Percentiles rank a stretch among this genome's conserved stretches.
These are phyloP conservation scores for Yoshiicerus persimilis DNA, from an alignment of 1,140 invertebrate species.

Conservation along the genomic window DNA sequence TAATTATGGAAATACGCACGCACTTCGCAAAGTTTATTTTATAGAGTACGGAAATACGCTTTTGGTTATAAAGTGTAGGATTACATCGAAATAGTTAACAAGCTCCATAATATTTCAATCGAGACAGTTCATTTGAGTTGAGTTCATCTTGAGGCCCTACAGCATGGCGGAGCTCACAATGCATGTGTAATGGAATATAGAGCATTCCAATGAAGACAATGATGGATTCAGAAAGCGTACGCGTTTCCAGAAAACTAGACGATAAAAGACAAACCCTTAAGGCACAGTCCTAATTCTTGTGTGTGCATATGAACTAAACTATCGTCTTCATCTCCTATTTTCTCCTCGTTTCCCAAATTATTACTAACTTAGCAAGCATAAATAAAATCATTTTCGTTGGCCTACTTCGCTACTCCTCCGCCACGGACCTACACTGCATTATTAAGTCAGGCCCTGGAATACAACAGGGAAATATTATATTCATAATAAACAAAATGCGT, in stretches of 20 bases:
- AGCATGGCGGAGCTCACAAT: background rate
- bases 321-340: background rate
- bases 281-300: conserved; percentile 7
- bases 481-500: background rate
- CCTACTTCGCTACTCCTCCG: background rate
- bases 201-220: background rate
- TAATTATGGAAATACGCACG: no score
- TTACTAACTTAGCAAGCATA: background rate
- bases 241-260: background rate
- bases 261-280: background rate
- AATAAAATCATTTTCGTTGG: background rate
- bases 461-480: background rate
- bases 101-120: background rate
- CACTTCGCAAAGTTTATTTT: no score
- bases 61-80: no score
- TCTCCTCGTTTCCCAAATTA: background rate
- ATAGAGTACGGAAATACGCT: no score
- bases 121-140: background rate
- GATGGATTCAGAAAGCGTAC: background rate
- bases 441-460: background rate
- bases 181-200: background rate
- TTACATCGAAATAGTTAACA: background rate
- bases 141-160: background rate
- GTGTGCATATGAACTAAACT: background rate
- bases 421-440: background rate